Conservation (phyloP, 2,113 vertebrate genomes). For the cattle (Bos taurus) region ARS-UCD2.0 NC_037331.1:114242001-114242500, state of each 20-base stretch:
- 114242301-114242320: fast-evolving
- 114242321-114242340: fast-evolving
- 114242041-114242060: not conserved
- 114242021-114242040: no score
- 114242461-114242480: fast-evolving
- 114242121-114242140: fast-evolving
- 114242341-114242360: fast-evolving
- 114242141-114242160: not conserved
- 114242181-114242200: fast-evolving
- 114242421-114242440: fast-evolving
- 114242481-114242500: fast-evolving
- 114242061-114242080: not conserved
- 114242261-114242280: fast-evolving
- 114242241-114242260: fast-evolving
- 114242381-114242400: fast-evolving
- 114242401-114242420: fast-evolving
- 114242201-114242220: fast-evolving
- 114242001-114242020: not conserved
- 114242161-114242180: not conserved
- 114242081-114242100: fast-evolving
- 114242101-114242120: not conserved
- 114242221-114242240: fast-evolving
- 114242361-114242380: fast-evolving
- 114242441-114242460: fast-evolving
- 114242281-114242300: fast-evolving